Evolutionary conservation across 2,888 invertebrate species (phyloP).

Genomic region (Amiota mariae): DNA sequence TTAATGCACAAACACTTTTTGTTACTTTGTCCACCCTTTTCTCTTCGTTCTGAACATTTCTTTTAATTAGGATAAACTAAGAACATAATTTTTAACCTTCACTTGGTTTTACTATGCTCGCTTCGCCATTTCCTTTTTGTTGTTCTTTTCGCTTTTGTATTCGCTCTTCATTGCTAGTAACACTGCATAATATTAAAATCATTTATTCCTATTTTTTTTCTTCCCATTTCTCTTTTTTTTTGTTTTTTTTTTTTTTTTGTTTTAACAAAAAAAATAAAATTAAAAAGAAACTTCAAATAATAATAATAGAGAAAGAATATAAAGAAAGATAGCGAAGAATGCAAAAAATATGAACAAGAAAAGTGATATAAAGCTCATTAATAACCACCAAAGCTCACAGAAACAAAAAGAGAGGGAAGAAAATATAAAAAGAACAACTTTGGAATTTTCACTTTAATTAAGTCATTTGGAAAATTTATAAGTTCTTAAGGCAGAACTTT

Average conservation of each 20-base stretch:
- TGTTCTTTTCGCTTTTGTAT: background rate
- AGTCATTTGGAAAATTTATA: constrained; percentile 22
- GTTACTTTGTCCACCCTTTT: background rate
- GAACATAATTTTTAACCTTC: constrained; percentile 27
- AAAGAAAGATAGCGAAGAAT: background rate
- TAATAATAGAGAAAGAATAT: background rate
- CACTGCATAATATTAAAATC: constrained; percentile 20
- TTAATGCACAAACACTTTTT: constrained; percentile 15
- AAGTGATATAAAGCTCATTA: constrained; percentile 26
- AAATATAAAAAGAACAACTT: no score
- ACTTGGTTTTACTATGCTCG: background rate
- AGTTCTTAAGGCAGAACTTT: background rate
- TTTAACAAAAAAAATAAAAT: background rate
- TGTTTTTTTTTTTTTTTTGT: background rate
- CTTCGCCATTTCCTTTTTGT: background rate
- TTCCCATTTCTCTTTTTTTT: background rate
- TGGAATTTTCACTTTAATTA: constrained; percentile 15
- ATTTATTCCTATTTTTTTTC: no score
- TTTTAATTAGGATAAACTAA: constrained; percentile 27
- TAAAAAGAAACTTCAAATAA: constrained; percentile 10
- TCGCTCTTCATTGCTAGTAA: constrained; percentile 3
- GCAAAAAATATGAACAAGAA: background rate
- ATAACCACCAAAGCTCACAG: constrained; percentile 25
- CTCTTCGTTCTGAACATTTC: constrained; percentile 11
- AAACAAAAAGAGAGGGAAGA: background rate